Base-by-base conservation (phyloP, 2,113 vertebrate species). In the Neodon shergylaensis region DNA sequence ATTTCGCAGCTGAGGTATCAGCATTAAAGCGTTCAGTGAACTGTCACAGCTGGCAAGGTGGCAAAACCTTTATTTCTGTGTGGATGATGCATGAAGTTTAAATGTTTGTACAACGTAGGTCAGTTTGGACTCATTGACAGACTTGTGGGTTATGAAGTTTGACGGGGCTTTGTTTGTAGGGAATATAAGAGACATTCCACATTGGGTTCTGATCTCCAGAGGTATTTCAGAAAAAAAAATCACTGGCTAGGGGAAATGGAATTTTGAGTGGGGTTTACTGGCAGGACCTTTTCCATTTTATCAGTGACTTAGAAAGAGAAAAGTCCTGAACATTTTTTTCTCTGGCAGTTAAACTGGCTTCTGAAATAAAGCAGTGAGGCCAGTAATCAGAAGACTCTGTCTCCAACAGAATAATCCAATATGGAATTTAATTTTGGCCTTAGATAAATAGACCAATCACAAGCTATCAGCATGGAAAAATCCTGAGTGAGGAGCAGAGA, bases 381-480 rank as follows among this genome's bases (percentile, higher is more conserved):
- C 33, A 86, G 26, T 72, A 81, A 61, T 84, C 31, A 94, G 47
- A 61, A 90, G 26, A 74, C 39, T 54, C 0, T 79, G 28, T 68
- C 42, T 61, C 28, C 19, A 91, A 9, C 58, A 88, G 33, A 74
- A 61, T 36, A 36, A 24, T 44, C 33, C 4, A 85, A 58, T 65
- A 90, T 74, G 36, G 44, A 79, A 97, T 79, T 85, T 44, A 82
- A 81, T 39, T 89, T 91, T 66, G 61, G n/a, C 19, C 39, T n/a
- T 94, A 74, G 31, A 88, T 44, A 47, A 84, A 73, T 72, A 95
- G 86, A 88, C 13, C 7, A 81, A 84, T 72, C 13, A 39, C 88
- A 83, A 73, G 4, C 4, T 85, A 14, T 95, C 28, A 74, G 31
- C 6, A 31, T 87, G 54, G 36, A 92, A 87, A 87, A 66, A 28